A percentile compares a stretch with the other conserved stretches of the same genome.
Evolutionary conservation across 2,888 invertebrate genomes (phyloP).

Genomic region (Saturnia pavonia): DNA sequence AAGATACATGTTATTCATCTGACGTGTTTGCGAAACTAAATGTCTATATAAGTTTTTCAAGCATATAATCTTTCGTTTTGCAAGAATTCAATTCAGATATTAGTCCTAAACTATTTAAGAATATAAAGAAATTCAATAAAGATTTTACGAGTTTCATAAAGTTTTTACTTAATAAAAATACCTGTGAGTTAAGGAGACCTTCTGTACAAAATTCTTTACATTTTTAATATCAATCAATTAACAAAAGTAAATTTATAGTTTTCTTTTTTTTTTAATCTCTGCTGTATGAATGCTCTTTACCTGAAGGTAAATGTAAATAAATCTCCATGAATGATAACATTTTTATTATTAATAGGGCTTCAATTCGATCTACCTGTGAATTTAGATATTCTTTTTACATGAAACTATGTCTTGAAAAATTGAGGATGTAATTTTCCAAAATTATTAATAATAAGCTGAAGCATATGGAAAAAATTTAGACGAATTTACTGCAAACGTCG

Average conservation of each 20-base stretch:
- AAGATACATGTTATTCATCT: too few species aligned
- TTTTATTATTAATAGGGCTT: neutral
- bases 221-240: neutral
- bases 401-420: too few species aligned
- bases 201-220: neutral
- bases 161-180: neutral
- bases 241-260: neutral
- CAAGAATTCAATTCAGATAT: neutral
- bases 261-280: neutral
- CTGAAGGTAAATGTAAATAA: neutral
- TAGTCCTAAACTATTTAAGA: neutral
- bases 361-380: neutral
- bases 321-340: neutral
- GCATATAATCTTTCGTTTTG: too few species aligned
- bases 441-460: too few species aligned
- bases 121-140: neutral
- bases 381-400: too few species aligned
- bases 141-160: neutral
- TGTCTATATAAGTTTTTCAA: too few species aligned
- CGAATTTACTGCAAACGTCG: too few species aligned
- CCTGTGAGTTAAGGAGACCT: conserved; percentile 19
- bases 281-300: neutral
- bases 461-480: too few species aligned
- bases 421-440: too few species aligned
- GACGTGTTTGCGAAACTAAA: too few species aligned